Evolutionary conservation across 64 coral and sea anemone genomes (phyloP).

Genomic region (Montipora efflorescens): DNA sequence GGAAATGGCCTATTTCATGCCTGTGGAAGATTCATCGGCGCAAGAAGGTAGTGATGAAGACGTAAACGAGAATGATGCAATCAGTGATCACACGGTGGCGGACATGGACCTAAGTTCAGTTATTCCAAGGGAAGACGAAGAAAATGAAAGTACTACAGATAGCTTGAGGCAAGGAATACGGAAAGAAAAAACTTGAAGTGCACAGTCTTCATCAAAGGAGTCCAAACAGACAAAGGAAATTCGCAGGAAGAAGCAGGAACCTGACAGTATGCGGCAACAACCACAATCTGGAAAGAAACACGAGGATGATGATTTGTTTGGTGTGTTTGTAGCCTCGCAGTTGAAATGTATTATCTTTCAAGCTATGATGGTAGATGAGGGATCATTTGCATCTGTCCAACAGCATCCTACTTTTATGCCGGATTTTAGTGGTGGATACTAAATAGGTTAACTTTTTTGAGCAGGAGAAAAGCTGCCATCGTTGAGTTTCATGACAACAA

Average conservation of each 20-base stretch:
- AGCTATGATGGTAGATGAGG: not conserved
- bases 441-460: no score
- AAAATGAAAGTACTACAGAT: constrained; percentile 7
- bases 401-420: no score
- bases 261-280: not conserved
- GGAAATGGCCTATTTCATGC: not conserved
- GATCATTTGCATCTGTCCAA: no score
- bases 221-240: not conserved
- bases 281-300: constrained; percentile 15
- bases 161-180: not conserved
- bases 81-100: not conserved
- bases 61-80: not conserved
- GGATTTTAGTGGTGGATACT: no score
- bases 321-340: not conserved
- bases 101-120: not conserved
- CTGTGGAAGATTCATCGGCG: not conserved
- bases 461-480: no score
- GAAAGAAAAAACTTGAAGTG: not conserved
- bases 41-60: not conserved
- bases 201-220: constrained; percentile 6
- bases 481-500: no score
- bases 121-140: not conserved
- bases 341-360: not conserved
- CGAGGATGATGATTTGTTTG: constrained; percentile 8
- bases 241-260: constrained; percentile 34